Evolutionary conservation across 2,888 invertebrate species (phyloP), one percentile per base, ranked within the genome.

Genomic region (Galerucella nymphaeae): DNA sequence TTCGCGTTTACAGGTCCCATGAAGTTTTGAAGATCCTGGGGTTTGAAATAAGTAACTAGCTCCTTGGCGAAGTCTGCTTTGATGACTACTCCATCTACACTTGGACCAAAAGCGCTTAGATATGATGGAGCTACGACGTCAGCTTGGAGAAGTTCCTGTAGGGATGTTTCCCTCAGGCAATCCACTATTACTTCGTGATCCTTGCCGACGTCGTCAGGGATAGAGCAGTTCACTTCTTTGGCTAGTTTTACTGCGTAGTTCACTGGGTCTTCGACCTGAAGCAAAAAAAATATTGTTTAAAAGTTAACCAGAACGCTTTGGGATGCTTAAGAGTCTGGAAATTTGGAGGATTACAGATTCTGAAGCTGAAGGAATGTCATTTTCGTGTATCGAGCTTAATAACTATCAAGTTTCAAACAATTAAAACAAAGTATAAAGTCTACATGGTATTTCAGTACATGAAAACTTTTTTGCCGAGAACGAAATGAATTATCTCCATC

Each of bases 81-180:
- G 82, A 98, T 96, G 75, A 98, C 96, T 77, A 97, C 96, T 95
- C 96, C 97, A 84, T 97, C 97, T 67, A 97, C 94, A 79, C 96
- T 96, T 14, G 97, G 97, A 9, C 97, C 98, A 83, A 97, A 98
- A 0, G 95, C 93, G 77, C 93, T 94, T 69, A 96, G 87, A 86
- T 94, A 95, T 71, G 93, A 93, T 3, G 95, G 95, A 11, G 95
- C 92, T 78, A 91, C 90, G 83, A 94, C 93, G 86, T 94, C 94
- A 55, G 93, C 90, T 50, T 90, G 89, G 85, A 94, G 89, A 48
- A 96, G 87, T 77, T 93, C 93, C 76, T 93, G 92, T 76, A 96
- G 89, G 14, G 91, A 89, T 9, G 92, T 91, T 78, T 94, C 93
- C 80, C 95, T 88, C 50, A 96, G 89, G 82, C 96, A 96, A 84